Conservation (phyloP, 2,113 vertebrate genomes). For the cattle (Bos taurus) region ARS-UCD2.0 NC_037351.1:59099001-59099500, state of each 20-base stretch:
- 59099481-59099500: background rate
- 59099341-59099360: background rate
- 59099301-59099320: background rate
- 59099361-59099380: background rate
- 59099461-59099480: background rate
- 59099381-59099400: background rate
- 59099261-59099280: background rate
- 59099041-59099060: accelerated
- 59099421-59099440: background rate
- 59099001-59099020: background rate
- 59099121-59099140: background rate
- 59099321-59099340: background rate
- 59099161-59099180: background rate
- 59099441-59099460: background rate
- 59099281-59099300: background rate
- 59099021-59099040: background rate
- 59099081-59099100: background rate
- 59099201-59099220: background rate
- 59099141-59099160: background rate
- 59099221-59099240: background rate
- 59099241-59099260: background rate
- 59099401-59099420: background rate
- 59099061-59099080: background rate
- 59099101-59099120: background rate
- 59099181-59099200: background rate